Evolutionary conservation across 2,797 vertebrate genomes (phyloP).

Genomic region (Anguilla pacifica): DNA sequence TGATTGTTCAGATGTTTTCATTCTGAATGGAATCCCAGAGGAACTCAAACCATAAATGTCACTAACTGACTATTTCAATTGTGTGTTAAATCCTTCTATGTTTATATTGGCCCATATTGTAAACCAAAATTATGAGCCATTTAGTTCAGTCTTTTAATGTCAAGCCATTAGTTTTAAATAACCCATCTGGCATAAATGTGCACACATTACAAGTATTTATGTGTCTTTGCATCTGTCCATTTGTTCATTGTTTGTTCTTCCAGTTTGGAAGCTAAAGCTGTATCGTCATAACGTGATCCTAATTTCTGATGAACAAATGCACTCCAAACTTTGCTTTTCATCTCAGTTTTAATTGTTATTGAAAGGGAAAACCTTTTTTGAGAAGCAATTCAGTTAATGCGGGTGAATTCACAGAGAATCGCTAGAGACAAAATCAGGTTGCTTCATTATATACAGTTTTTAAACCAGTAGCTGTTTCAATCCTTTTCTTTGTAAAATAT

Average conservation of each 20-base stretch:
- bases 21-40: neutral
- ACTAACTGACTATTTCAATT: neutral
- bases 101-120: neutral
- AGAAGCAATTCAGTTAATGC: neutral
- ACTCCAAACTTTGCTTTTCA: too few relatives aligned
- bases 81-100: neutral
- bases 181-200: neutral
- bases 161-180: neutral
- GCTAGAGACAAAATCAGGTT: neutral
- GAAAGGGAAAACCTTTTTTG: neutral
- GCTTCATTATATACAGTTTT: neutral
- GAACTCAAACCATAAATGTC: neutral
- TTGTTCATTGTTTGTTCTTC: neutral
- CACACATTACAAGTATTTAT: neutral
- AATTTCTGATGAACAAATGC: too few relatives aligned
- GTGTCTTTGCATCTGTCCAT: neutral
- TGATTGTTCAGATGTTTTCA: neutral
- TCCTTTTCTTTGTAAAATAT: neutral
- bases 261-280: neutral
- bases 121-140: neutral
- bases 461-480: constrained; percentile 3
- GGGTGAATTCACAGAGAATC: neutral
- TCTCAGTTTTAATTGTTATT: too few relatives aligned
- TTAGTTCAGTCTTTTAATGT: neutral
- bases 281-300: neutral